A percentile compares a stretch with the other conserved stretches of the same genome.
Evolutionary conservation across 1,140 invertebrate genomes (phyloP).

Genomic region (Drosophila equinoxialis): DNA sequence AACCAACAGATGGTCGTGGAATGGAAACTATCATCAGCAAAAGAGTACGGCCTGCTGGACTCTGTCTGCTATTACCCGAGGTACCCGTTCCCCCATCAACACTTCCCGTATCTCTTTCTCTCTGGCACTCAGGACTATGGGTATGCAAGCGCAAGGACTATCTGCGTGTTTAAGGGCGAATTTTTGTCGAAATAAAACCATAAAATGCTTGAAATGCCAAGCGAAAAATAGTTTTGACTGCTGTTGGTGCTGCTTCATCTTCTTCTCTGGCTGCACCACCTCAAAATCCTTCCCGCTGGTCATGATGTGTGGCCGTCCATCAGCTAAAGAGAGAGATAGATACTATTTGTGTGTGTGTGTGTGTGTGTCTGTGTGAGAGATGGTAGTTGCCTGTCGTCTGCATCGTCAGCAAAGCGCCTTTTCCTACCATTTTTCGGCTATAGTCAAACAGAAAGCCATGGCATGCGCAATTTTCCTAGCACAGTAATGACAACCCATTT

Average conservation of each 20-base stretch:
- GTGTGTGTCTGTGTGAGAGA: background rate
- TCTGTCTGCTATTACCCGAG: background rate
- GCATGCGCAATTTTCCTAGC: conserved; percentile 78
- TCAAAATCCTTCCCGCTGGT: background rate
- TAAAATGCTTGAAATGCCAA: conserved; percentile 79
- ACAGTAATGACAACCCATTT: conserved; percentile 63
- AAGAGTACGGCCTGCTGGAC: conserved; percentile 29
- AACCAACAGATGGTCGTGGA: conserved; percentile 49
- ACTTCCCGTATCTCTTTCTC: conserved; percentile 13
- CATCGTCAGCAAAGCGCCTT: conserved; percentile 36
- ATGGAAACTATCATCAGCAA: conserved; percentile 51
- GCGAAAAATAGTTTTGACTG: conserved; percentile 80
- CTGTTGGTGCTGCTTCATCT: conserved; percentile 27
- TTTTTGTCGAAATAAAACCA: conserved; percentile 80
- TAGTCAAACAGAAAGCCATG: conserved; percentile 77
- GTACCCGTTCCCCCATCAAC: background rate
- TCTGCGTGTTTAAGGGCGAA: conserved; percentile 73
- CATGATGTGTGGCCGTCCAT: background rate
- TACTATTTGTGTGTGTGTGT: conserved; percentile 12
- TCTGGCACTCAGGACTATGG: conserved; percentile 24
- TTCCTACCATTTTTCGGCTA: conserved; percentile 14
- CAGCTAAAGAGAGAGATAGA: conserved; percentile 9
- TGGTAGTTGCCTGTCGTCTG: conserved; percentile 40
- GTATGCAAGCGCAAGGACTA: conserved; percentile 70
- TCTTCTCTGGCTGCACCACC: background rate